Evolutionary conservation across 2,113 vertebrate genomes (phyloP).

Genomic region (Lagopus muta): DNA sequence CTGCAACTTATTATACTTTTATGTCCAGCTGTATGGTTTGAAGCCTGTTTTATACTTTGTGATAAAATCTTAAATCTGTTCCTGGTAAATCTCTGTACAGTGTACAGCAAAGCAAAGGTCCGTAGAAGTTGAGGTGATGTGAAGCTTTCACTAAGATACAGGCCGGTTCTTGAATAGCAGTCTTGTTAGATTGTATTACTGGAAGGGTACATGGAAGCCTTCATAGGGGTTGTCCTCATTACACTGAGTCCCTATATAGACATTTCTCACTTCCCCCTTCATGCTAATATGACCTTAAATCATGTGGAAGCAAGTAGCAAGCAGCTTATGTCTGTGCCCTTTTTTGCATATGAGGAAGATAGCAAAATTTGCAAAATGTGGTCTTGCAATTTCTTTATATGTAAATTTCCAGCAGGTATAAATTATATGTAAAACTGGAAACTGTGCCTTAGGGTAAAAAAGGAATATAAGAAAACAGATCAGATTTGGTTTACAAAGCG

Average conservation of each 20-base stretch:
- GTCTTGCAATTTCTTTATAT: background rate
- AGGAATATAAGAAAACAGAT: background rate
- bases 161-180: background rate
- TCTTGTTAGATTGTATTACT: background rate
- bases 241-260: background rate
- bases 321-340: background rate
- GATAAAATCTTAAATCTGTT: conserved; percentile 23
- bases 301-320: background rate
- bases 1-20: background rate
- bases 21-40: background rate
- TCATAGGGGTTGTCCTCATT: background rate
- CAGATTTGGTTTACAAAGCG: background rate
- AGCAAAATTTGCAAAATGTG: background rate
- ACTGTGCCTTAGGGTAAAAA: background rate
- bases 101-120: conserved; percentile 25
- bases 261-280: background rate
- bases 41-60: background rate
- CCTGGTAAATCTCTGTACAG: conserved; percentile 32
- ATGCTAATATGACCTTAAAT: background rate
- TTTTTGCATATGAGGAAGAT: background rate
- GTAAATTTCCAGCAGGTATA: background rate
- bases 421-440: background rate
- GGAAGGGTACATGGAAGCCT: background rate
- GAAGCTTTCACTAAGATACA: conserved; percentile 42
- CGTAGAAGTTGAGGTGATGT: background rate